These are phyloP conservation scores for Microctonus brassicae DNA, from an alignment of 2,888 invertebrate species.

Conservation along the genomic window DNA sequence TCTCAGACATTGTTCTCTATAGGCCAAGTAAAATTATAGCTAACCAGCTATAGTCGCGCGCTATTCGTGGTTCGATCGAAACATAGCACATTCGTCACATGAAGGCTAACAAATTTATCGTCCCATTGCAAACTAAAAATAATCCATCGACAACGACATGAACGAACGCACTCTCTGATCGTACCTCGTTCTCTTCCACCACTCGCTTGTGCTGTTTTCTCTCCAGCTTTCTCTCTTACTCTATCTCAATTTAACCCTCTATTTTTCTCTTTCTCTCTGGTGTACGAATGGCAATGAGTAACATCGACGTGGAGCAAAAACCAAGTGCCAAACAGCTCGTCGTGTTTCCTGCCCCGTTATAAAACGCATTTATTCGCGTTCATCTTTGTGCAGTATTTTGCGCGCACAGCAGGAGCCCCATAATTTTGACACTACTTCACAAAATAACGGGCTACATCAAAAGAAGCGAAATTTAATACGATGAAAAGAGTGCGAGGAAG, in stretches of 20 bases:
- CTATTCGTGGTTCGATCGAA: constrained; percentile 57
- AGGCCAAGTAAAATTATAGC: constrained; percentile 11
- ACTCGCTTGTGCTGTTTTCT: background rate
- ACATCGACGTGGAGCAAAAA: constrained; percentile 52
- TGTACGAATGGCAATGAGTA: constrained; percentile 54
- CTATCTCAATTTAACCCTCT: no score
- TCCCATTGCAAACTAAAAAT: constrained; percentile 45
- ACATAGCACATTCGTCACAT: constrained; percentile 57
- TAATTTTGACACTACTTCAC: constrained; percentile 9
- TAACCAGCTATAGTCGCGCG: constrained; percentile 41
- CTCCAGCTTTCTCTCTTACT: background rate
- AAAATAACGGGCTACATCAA: constrained; percentile 14
- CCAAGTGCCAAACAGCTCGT: constrained; percentile 51
- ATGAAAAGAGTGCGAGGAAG: background rate
- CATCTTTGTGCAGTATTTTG: background rate
- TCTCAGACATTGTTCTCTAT: constrained; percentile 2
- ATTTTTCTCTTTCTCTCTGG: background rate
- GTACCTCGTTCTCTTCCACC: background rate
- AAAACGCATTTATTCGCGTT: constrained; percentile 28
- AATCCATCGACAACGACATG: constrained; percentile 49
- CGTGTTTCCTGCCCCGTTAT: constrained; percentile 45
- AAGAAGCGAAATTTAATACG: background rate
- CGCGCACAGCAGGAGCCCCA: constrained; percentile 2
- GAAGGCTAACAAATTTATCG: constrained; percentile 61
- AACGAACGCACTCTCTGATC: constrained; percentile 54